A percentile compares a stretch with the other conserved stretches of the same genome.
Conservation (phyloP, 2,888 invertebrate species). For the Dasysyrphus albostriatus region DNA sequence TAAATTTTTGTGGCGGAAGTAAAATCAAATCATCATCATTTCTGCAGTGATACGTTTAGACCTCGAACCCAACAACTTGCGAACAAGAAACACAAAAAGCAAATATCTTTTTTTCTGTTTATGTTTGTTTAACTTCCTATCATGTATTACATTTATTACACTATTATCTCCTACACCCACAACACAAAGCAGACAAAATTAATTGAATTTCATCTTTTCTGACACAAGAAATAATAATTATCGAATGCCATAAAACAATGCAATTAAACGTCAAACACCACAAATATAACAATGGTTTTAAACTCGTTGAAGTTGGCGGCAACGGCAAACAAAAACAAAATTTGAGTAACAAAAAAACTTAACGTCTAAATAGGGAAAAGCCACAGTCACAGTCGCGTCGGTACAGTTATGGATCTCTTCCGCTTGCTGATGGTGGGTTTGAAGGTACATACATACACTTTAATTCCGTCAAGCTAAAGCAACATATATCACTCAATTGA, state of each 20-base stretch:
- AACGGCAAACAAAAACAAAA: neutral
- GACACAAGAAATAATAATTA: conserved; percentile 46
- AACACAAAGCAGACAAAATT: conserved; percentile 44
- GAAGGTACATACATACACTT: conserved; percentile 3
- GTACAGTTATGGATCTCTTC: conserved; percentile 59
- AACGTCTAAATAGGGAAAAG: conserved; percentile 40
- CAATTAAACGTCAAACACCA: conserved; percentile 38
- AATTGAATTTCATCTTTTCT: conserved; percentile 50
- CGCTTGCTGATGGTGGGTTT: conserved; percentile 32
- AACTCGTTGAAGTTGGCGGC: conserved; percentile 17
- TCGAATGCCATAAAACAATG: conserved; percentile 55
- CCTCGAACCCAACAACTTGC: conserved; percentile 26
- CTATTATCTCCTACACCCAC: conserved; percentile 51
- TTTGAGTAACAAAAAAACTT: neutral
- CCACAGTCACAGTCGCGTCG: neutral
- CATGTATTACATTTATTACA: conserved; percentile 46
- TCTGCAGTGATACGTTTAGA: conserved; percentile 4
- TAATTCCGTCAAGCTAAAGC: conserved; percentile 24
- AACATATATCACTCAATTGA: conserved; percentile 54
- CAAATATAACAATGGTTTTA: conserved; percentile 29
- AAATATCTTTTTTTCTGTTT: conserved; percentile 6
- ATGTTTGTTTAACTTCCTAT: conserved; percentile 38
- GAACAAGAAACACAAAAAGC: conserved; percentile 10
- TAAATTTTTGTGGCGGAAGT: conserved; percentile 17
- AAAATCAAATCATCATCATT: neutral